Evolutionary conservation across 2,797 vertebrate species (phyloP).

Genomic region (Sebastes iracundus): DNA sequence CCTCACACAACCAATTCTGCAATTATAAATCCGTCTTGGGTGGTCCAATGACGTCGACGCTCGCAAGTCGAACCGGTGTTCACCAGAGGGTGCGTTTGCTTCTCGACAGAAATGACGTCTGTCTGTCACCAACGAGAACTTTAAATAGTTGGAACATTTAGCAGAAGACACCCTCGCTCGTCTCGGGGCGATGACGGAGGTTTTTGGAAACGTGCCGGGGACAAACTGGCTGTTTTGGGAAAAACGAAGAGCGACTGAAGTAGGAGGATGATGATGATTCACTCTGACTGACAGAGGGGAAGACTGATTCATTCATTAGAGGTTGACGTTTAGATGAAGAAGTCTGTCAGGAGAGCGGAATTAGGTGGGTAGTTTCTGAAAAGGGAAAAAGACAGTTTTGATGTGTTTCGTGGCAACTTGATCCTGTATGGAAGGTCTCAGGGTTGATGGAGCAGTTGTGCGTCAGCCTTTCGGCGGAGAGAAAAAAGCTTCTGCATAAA

Average conservation of each 20-base stretch:
- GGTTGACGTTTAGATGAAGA: slow-evolving; percentile 18
- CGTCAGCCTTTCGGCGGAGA: slow-evolving; percentile 21
- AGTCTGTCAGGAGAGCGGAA: slow-evolving; percentile 40
- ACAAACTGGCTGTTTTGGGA: slow-evolving; percentile 29
- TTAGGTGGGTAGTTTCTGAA: slow-evolving; percentile 23
- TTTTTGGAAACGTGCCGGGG: slow-evolving; percentile 31
- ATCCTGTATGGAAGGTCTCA: not conserved
- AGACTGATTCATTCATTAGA: slow-evolving; percentile 50
- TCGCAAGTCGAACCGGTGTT: not conserved
- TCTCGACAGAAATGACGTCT: not conserved
- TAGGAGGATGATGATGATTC: slow-evolving; percentile 67
- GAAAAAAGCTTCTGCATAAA: slow-evolving; percentile 29
- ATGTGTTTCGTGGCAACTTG: not conserved
- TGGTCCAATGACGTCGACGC: not conserved
- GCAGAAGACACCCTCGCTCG: slow-evolving; percentile 2
- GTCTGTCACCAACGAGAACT: slow-evolving; percentile 1
- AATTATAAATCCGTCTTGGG: not conserved
- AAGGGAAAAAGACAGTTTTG: not conserved
- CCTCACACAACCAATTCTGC: not conserved
- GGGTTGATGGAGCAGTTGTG: not conserved
- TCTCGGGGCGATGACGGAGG: slow-evolving; percentile 34
- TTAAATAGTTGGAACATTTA: slow-evolving; percentile 29
- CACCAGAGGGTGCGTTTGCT: not conserved
- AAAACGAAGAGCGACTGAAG: slow-evolving; percentile 12
- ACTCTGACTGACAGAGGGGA: slow-evolving; percentile 52